Evolutionary conservation across 2,888 invertebrate genomes (phyloP).

Genomic region (Mantis religiosa): DNA sequence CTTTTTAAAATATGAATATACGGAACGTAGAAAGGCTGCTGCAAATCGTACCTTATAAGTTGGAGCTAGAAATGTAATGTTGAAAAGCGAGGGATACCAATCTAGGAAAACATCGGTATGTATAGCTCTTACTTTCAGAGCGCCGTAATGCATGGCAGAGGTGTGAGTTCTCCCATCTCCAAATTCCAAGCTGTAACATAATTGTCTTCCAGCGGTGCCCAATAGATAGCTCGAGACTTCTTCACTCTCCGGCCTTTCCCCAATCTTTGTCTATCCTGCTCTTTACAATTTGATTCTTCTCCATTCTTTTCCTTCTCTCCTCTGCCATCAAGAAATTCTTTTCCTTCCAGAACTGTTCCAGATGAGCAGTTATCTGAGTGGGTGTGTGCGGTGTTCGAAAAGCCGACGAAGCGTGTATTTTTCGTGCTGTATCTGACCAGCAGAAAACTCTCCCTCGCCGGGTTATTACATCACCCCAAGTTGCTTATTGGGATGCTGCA

Average conservation of each 20-base stretch:
- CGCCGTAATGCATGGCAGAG: neutral
- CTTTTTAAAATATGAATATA: neutral
- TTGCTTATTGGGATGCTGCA: slow-evolving; percentile 8
- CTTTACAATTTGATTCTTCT: neutral
- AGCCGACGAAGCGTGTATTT: neutral
- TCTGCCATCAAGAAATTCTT: neutral
- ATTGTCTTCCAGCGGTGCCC: neutral
- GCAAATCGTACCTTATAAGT: neutral
- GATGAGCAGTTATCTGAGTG: neutral
- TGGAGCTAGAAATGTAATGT: neutral
- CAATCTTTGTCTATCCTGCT: neutral
- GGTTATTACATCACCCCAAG: neutral
- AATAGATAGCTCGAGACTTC: neutral
- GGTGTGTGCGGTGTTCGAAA: neutral
- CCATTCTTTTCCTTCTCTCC: neutral
- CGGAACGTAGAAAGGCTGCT: neutral
- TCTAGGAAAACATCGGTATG: neutral
- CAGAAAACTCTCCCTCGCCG: neutral
- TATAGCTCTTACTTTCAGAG: neutral
- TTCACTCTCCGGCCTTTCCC: neutral
- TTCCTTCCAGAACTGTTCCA: neutral
- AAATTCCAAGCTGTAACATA: neutral
- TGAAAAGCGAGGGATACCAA: neutral
- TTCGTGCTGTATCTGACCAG: neutral
- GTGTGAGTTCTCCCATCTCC: neutral